Base-by-base conservation (phyloP, 2,888 invertebrate genomes). In the Strigamia transsilvanica region DNA sequence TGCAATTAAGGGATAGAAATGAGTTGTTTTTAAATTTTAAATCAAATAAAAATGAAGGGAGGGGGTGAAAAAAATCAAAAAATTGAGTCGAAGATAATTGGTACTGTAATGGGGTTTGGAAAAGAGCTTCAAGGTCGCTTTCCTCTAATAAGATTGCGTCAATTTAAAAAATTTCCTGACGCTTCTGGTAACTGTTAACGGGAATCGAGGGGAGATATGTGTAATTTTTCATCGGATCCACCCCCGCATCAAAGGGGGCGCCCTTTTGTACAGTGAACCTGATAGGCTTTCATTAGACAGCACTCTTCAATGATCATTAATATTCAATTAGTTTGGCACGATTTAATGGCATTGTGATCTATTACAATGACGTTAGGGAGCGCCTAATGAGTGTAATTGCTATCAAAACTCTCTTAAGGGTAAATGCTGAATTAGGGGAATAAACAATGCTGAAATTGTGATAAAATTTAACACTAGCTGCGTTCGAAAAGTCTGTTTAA, bases 311-410 rank as follows among this genome's bases (percentile, higher is more conserved):
- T 56, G 56, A 56, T 56, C 56, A 56, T 56, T 56, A 56, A 56
- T 56, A 56, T 56, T 56, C 56, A 56, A 56, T 56, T 56, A 56
- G 56, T 56, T 56, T 56, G 56, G 56, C 56, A 56, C 56, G 56
- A 56, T 56, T 56, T 56, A 56, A 56, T 56, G 56, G 56, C 56
- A 56, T 56, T 56, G 56, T 56, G 56, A 56, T 56, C 56, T 18
- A 56, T 56, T 56, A 56, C 56, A 56, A 18, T n/a, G 18, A 56
- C 56, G 56, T 56, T 56, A 56, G 56, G 56, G 56, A 18, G 56
- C 18, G n/a, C 9, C 56, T 56, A 56, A 56, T 56, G 56, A 56
- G 56, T 56, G 56, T 56, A 56, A 56, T 56, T 56, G 56, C 56
- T 56, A 56, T 56, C 56, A 56, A 56, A 56, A 56, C 56, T 56